Evolutionary conservation across 30 jellyfish, hydroid and myxozoan genomes (phyloP), one percentile per base, ranked within the genome.

Genomic region (Hydractinia echinata): DNA sequence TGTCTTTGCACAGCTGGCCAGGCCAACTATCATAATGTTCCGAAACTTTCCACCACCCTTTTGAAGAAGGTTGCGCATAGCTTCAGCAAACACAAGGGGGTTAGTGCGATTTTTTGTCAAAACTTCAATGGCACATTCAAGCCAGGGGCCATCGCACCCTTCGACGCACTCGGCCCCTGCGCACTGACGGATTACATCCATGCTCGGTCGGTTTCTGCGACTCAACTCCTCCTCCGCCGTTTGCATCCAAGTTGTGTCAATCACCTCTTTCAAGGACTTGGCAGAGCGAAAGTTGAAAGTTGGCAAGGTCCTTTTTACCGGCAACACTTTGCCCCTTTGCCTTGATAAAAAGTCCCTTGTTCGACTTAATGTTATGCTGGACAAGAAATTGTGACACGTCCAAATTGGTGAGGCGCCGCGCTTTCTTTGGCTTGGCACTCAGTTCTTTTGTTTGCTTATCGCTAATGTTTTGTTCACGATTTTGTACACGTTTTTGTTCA

Each of bases 121-220:
- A 64, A 84, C 92, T 61, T 84, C 87, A 76, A 20, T 68, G 4
- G 92, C 92, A 84, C 92, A 84, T 15, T 14, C 4, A 5, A 84
- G 74, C 92, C 92, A 84, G 5, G 62, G 76, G 10, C 92, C 87
- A 30, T 18, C 55, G 55, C 88, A 84, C 8, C 67, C 16, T 9
- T 56, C 76, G 76, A 30, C 87, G 64, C 88, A 84, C 4, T 62
- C 73, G 30, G 50, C 73, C 5, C 30, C 50, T 52, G 67, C 92
- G n/a, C 76, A 66, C 15, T 84, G 77, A 15, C 56, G 55, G 15
- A 64, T 83, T 62, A 84, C 61, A 53, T 82, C 62, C 1, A 58
- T 1, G 1, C 69, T 13, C 51, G 64, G 39, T 82, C 39, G 62
- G 44, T 74, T 73, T 39, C 30, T 62, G 4, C 73, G 5, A 62